These are phyloP conservation scores for Diprion similis DNA, from an alignment of 1,140 invertebrate genomes.

Conservation along the genomic window DNA sequence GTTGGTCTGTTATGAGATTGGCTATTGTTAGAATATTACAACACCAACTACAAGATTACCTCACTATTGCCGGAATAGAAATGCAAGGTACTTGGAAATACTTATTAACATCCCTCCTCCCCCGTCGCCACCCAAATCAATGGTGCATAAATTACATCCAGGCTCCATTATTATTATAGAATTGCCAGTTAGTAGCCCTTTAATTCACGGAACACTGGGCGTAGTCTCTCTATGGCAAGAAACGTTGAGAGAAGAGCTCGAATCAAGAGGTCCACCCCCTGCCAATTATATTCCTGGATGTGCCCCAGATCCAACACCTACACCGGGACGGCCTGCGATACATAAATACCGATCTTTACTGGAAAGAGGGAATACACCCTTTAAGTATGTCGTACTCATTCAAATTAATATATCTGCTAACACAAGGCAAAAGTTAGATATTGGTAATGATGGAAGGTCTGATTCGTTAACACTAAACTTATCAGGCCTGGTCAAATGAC, in stretches of 20 bases:
- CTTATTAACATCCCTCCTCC: slow-evolving; percentile 21
- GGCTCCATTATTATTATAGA: slow-evolving; percentile 65
- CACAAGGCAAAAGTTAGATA: too few relatives aligned
- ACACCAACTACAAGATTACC: slow-evolving; percentile 78
- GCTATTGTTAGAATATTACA: slow-evolving; percentile 86
- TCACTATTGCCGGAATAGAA: slow-evolving; percentile 89
- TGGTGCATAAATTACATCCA: slow-evolving; percentile 12
- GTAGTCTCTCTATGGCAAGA: slow-evolving; percentile 90
- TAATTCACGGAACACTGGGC: slow-evolving; percentile 88
- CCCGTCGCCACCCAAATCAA: background rate
- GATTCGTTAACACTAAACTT: too few relatives aligned
- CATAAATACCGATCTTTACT: slow-evolving; percentile 93
- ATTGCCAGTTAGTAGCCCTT: slow-evolving; percentile 91
- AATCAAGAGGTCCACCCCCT: slow-evolving; percentile 75
- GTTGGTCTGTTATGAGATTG: slow-evolving; percentile 92
- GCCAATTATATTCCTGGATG: slow-evolving; percentile 85
- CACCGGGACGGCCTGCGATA: slow-evolving; percentile 84
- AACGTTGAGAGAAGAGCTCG: slow-evolving; percentile 78
- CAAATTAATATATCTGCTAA: too few relatives aligned
- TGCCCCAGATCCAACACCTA: slow-evolving; percentile 55
- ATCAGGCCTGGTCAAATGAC: too few relatives aligned
- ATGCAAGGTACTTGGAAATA: slow-evolving; percentile 73
- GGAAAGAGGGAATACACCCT: slow-evolving; percentile 95
- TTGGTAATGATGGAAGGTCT: too few relatives aligned
- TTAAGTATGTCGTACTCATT: slow-evolving; percentile 68